Conservation (phyloP, 2,113 vertebrate species). For the Okapia johnstoni region DNA sequence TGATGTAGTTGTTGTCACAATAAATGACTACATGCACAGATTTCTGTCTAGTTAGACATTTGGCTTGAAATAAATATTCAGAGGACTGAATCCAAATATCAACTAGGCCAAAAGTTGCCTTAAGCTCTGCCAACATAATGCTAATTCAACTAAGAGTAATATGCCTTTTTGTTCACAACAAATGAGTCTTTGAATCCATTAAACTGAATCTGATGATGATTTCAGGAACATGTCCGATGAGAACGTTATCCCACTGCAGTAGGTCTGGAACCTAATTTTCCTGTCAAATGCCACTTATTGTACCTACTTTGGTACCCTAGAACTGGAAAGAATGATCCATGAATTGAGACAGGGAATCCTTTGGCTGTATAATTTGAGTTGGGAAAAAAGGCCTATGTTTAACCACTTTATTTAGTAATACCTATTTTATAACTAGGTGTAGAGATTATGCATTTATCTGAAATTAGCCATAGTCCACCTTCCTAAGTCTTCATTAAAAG, state of each 20-base stretch:
- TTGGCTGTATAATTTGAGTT: background rate
- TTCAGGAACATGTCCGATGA: constrained; percentile 5
- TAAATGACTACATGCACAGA: background rate
- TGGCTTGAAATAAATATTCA: constrained; percentile 62
- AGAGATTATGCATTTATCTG: background rate
- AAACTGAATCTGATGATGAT: constrained; percentile 34
- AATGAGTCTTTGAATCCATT: constrained; percentile 40
- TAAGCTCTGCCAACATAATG: constrained; percentile 25
- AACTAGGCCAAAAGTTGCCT: constrained; percentile 58
- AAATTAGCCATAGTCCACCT: background rate
- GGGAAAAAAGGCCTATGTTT: background rate
- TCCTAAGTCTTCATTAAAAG: background rate
- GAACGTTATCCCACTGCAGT: background rate
- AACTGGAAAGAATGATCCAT: background rate
- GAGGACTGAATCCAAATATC: constrained; percentile 40
- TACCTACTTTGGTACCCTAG: background rate
- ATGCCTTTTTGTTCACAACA: constrained; percentile 38
- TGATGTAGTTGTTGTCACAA: constrained; percentile 60
- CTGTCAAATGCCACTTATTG: background rate
- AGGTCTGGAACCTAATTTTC: background rate
- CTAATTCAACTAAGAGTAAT: constrained; percentile 36
- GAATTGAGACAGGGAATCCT: background rate
- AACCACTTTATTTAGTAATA: background rate
- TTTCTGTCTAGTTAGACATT: constrained; percentile 38
- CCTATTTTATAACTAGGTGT: background rate